A percentile compares a stretch with the other conserved stretches of the same genome.
phyloP scores from a whole-genome alignment of 2,888 invertebrate species.

The Gastrophysa polygoni region DNA sequence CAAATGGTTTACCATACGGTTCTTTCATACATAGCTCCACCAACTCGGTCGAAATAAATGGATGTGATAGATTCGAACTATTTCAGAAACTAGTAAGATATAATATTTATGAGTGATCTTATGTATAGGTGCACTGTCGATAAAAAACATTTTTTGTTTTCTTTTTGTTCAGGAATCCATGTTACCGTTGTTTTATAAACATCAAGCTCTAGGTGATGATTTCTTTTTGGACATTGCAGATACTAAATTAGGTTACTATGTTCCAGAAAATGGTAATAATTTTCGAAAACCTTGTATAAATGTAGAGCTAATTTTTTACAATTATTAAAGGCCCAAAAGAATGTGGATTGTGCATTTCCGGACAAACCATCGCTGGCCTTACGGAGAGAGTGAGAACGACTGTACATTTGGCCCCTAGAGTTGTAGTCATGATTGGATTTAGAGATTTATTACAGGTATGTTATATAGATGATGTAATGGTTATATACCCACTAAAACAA shows the following conservation, averaged over 20 bases:
- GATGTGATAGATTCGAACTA: conserved; percentile 37
- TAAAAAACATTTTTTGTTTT: too few species aligned
- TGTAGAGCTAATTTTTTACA: background rate
- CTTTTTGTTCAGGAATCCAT: conserved; percentile 44
- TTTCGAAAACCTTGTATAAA: background rate
- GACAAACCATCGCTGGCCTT: conserved; percentile 42
- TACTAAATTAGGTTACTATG: conserved; percentile 47
- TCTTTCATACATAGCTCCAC: conserved; percentile 42
- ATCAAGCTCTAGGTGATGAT: conserved; percentile 49
- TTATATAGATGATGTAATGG: background rate
- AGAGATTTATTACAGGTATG: conserved; percentile 43
- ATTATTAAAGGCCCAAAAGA: conserved; percentile 39
- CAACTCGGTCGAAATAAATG: conserved; percentile 34
- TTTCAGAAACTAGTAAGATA: conserved; percentile 44
- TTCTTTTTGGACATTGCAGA: conserved; percentile 49
- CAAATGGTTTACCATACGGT: conserved; percentile 34
- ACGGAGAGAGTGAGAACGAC: conserved; percentile 41
- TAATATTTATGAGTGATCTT: too few species aligned
- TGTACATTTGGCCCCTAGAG: conserved; percentile 44
- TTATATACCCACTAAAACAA: too few species aligned
- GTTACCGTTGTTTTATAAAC: conserved; percentile 47
- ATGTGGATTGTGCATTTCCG: conserved; percentile 44
- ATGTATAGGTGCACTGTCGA: too few species aligned
- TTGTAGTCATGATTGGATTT: conserved; percentile 48
- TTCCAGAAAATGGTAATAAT: conserved; percentile 41